Evolutionary conservation across 1,140 invertebrate species (phyloP), one percentile per base, ranked within the genome.

Genomic region (Drosophila biarmipes): DNA sequence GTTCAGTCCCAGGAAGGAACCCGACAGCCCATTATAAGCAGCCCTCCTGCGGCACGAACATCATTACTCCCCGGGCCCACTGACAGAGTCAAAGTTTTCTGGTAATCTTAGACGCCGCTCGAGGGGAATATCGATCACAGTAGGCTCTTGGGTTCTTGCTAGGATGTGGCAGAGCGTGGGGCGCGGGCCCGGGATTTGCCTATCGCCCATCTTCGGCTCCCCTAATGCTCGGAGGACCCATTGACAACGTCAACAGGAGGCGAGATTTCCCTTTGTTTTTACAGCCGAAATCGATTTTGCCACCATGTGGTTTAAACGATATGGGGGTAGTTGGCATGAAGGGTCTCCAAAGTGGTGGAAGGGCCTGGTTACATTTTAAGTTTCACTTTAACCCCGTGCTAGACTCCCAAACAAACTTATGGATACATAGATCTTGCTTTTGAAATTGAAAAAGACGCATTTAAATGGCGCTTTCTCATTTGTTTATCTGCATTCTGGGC

Each of bases 221-320:
- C 27, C 40, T 2, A 3, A 51, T 34, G 48, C 34, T 31, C 63
- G 14, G 17, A 64, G 62, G 43, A 66, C 61, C 63, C 63, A 66
- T 37, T 24, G 15, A 52, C 35, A 51, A 66, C 64, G 63, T 67
- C 45, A 62, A 67, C 27, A 66, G n/a, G 61, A 66, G 29, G 51
- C 11, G 29, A 66, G 59, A 19, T 51, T 42, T 66, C 3, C 10
- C 24, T 15, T 66, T 66, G 56, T 66, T 66, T 66, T 66, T 17
- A 24, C 56, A 46, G 56, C 11, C 31, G 7, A 21, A 38, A 66
- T 66, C 34, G 62, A 66, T 62, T 46, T 38, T 46, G 56, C 43
- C 19, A 49, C 34, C 43, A 64, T 63, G 24, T 63, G 34, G 31
- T n/a, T 31, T n/a, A 45, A 10, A 27, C 10, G 5, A 51, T 38